phyloP scores from a whole-genome alignment of 2,797 vertebrate species.

The Sebastes iracundus region DNA sequence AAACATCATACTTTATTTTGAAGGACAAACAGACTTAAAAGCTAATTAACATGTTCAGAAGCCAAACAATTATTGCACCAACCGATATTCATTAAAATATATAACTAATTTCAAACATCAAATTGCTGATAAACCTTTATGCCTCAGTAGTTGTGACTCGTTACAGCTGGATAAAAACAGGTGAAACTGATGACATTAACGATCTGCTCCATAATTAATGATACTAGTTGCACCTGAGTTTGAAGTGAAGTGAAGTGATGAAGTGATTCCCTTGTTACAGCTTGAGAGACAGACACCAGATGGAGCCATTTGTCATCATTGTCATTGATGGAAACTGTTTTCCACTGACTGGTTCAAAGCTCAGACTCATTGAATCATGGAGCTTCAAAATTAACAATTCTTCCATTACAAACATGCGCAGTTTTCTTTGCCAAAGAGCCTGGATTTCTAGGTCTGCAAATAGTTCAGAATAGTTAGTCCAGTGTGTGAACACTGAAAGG shows the following conservation, averaged over 20 bases:
- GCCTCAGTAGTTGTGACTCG: neutral
- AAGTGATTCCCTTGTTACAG: neutral
- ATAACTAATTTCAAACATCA: neutral
- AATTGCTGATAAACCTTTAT: neutral
- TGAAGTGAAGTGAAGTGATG: too few relatives aligned
- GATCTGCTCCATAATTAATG: neutral
- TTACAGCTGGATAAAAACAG: neutral
- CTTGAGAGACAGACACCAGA: slow-evolving; percentile 6
- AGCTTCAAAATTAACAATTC: neutral
- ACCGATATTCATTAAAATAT: neutral
- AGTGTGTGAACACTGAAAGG: neutral
- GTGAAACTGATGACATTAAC: neutral
- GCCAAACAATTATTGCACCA: neutral
- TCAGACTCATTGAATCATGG: neutral
- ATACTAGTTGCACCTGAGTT: neutral
- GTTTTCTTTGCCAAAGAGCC: neutral
- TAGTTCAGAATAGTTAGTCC: neutral
- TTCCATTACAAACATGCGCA: neutral
- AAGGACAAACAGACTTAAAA: neutral
- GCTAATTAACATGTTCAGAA: neutral
- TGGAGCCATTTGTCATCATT: slow-evolving; percentile 19
- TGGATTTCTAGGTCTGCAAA: neutral
- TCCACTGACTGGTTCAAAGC: neutral
- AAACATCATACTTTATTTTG: slow-evolving; percentile 2
- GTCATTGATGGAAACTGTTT: neutral